Conservation (phyloP, 2,888 invertebrate species). For the Lasioglossum leucozonium region DNA sequence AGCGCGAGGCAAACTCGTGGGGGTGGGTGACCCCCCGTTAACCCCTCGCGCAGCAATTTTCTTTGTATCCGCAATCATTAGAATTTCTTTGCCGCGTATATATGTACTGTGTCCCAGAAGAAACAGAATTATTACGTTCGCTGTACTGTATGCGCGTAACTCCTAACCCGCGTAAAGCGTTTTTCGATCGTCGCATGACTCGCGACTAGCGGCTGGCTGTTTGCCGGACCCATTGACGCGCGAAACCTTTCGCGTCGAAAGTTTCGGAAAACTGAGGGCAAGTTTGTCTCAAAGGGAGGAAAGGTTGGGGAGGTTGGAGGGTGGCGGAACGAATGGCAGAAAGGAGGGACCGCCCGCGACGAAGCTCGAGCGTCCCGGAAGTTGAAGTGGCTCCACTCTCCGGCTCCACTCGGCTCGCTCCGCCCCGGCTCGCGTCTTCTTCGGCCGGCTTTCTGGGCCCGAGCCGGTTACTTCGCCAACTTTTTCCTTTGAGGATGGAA, state of each 20-base stretch:
- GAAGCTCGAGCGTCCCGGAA: slow-evolving; percentile 58
- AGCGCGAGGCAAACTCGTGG: neutral
- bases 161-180: neutral
- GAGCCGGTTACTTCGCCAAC: slow-evolving; percentile 79
- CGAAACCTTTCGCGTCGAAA: slow-evolving; percentile 17
- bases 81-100: too few relatives aligned
- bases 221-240: slow-evolving; percentile 27
- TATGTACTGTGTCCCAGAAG: neutral
- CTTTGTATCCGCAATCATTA: neutral
- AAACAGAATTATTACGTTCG: too few relatives aligned
- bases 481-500: slow-evolving; percentile 83
- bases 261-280: slow-evolving; percentile 28
- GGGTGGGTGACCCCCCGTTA: neutral
- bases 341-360: slow-evolving; percentile 1
- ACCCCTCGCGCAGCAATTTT: neutral
- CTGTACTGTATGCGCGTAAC: too few relatives aligned
- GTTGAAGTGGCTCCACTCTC: slow-evolving; percentile 64
- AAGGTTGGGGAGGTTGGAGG: neutral
- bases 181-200: neutral
- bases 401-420: slow-evolving; percentile 33
- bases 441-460: slow-evolving; percentile 40
- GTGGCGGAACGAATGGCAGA: neutral
- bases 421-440: slow-evolving; percentile 23
- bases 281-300: slow-evolving; percentile 24
- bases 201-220: neutral